Evolutionary conservation across 2,797 vertebrate species (phyloP), one percentile per base, ranked within the genome.

Genomic region (Cynopterus sphinx): DNA sequence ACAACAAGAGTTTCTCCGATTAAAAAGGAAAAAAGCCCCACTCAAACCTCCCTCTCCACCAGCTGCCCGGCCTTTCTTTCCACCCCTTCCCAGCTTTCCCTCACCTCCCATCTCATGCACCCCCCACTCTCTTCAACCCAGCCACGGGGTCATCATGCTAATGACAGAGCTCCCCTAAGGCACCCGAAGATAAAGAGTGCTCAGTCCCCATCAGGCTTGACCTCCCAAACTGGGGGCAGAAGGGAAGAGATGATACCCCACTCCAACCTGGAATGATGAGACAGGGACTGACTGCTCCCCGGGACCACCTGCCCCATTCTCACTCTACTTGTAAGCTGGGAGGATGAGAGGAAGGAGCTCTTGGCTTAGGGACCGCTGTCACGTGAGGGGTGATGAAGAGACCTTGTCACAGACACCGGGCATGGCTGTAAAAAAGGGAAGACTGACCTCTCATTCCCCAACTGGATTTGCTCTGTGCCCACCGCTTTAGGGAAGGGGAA

Each of bases 121-220:
- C 17, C 5, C 5, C 3, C 11, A 26, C 43, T 43, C 2, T 10
- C 65, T 43, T 71, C 36, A 24, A 67, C 9, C 65, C 19, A 16
- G 63, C 41, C 39, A 43, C 24, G 16, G 26, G 31, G 31, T n/a
- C 13, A 0, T 1, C 0, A 0, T 71, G 10, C 39, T n/a, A 19
- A 7, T 9, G 24, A 46, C 33, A 49, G 1, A 13, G 24, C 26
- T 87, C 22, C 53, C 31, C 2, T 17, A 19, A 88, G 5, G 43
- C 0, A 1, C 46, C 7, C 59, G 11, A 1, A 13, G 13, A 39
- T 11, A 41, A 43, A 5, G 17, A 9, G 21, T 2, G 9, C 49
- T 16, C 24, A 33, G 43, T 53, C 49, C 24, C 39, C 39, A 26
- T 36, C 36, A 26, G 10, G 26, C 43, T 19, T 26, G 5, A 59